Conservation (phyloP, 2,113 vertebrate genomes). For the Pelvicachromis taeniatus region DNA sequence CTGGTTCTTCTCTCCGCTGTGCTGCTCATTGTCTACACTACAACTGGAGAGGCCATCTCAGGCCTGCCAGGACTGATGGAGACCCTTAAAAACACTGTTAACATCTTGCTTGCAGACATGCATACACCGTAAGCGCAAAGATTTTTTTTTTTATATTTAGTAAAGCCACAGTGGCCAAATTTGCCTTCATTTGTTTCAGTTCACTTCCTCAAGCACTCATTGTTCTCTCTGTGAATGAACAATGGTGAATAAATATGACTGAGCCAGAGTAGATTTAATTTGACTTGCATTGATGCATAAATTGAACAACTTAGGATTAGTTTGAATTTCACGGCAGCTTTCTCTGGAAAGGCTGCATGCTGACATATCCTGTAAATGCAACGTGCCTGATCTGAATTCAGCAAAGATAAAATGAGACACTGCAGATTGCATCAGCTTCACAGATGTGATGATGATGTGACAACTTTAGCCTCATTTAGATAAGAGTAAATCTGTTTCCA, state of each 20-base stretch:
- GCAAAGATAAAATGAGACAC: neutral
- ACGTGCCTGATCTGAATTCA: neutral
- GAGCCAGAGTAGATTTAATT: neutral
- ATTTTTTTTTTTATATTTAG: neutral
- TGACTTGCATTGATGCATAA: neutral
- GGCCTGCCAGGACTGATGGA: slow-evolving; percentile 82
- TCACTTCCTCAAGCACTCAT: neutral
- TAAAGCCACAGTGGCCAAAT: neutral
- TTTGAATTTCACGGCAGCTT: neutral
- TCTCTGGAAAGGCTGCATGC: neutral
- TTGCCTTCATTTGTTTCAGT: neutral
- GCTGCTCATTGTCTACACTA: slow-evolving; percentile 85
- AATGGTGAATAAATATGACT: fast-evolving
- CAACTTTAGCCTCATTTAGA: neutral
- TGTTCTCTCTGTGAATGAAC: neutral
- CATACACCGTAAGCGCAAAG: slow-evolving; percentile 81
- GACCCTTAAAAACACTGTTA: slow-evolving; percentile 81
- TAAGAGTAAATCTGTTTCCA: neutral
- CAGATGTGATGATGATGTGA: neutral
- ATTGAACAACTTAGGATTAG: neutral
- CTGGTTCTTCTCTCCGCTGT: slow-evolving; percentile 80
- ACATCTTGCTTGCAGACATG: slow-evolving; percentile 80
- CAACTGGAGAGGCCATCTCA: slow-evolving; percentile 74
- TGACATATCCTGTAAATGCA: neutral
- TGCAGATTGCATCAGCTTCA: neutral